These are phyloP conservation scores for Atta colombica DNA, from an alignment of 1,140 invertebrate species.

Conservation along the genomic window DNA sequence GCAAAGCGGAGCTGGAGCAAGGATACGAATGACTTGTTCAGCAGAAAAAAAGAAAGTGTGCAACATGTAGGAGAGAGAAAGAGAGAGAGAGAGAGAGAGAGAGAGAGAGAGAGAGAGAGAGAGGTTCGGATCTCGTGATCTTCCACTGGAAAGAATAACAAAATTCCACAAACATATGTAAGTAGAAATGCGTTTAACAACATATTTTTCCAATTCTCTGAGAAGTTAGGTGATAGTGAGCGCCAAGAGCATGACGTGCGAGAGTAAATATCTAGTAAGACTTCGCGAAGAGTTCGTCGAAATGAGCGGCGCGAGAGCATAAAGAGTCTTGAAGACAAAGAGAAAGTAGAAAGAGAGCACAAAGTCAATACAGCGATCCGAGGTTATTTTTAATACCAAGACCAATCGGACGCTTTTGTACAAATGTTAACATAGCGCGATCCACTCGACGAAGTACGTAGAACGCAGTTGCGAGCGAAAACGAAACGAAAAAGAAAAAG, in stretches of 20 bases:
- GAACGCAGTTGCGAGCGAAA: not conserved
- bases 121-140: slow-evolving; percentile 76
- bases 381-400: slow-evolving; percentile 88
- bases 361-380: slow-evolving; percentile 80
- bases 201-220: slow-evolving; percentile 84
- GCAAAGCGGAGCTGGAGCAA: slow-evolving; percentile 13
- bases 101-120: not conserved
- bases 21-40: slow-evolving; percentile 44
- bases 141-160: slow-evolving; percentile 81
- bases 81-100: not conserved
- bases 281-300: slow-evolving; percentile 68
- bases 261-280: slow-evolving; percentile 68
- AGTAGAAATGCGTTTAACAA: slow-evolving; percentile 79
- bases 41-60: not conserved
- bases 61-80: not conserved
- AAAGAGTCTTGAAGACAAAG: slow-evolving; percentile 53
- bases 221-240: slow-evolving; percentile 77
- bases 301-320: slow-evolving; percentile 54
- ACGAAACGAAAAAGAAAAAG: not conserved
- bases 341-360: slow-evolving; percentile 59
- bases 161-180: slow-evolving; percentile 80
- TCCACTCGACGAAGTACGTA: slow-evolving; percentile 35
- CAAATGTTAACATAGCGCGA: slow-evolving; percentile 71
- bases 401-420: slow-evolving; percentile 85
- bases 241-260: slow-evolving; percentile 75